Conservation (phyloP, 2,888 invertebrate species). For the Pyralis farinalis region DNA sequence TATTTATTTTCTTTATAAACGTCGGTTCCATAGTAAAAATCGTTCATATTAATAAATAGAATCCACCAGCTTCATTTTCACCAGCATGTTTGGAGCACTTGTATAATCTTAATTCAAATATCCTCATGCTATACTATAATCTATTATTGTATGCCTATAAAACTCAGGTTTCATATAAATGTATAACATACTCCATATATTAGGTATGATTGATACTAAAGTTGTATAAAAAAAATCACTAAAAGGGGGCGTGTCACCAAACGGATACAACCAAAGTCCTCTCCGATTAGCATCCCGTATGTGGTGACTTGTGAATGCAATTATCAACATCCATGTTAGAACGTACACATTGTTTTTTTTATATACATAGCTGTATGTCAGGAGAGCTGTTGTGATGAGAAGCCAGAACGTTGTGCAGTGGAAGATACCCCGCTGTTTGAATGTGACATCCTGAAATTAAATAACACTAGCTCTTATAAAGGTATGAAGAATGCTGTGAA, state of each 20-base stretch:
- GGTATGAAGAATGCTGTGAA: too few species aligned
- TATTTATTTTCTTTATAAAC: too few species aligned
- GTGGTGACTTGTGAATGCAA: conserved; percentile 60
- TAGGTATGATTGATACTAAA: conserved; percentile 41
- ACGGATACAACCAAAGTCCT: conserved; percentile 62
- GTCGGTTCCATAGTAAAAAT: too few species aligned
- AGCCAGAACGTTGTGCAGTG: conserved; percentile 62
- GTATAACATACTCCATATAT: conserved; percentile 38
- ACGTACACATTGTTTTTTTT: conserved; percentile 44
- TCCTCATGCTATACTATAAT: conserved; percentile 22
- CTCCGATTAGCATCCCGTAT: conserved; percentile 56
- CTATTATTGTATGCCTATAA: conserved; percentile 26
- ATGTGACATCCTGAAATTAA: conserved; percentile 51
- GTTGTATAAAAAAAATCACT: conserved; percentile 42
- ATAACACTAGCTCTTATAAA: too few species aligned
- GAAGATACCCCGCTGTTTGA: conserved; percentile 54
- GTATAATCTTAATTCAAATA: too few species aligned
- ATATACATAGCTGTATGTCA: conserved; percentile 40
- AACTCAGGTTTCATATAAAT: conserved; percentile 30
- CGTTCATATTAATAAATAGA: too few species aligned
- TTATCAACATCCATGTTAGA: conserved; percentile 46
- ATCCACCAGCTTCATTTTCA: too few species aligned
- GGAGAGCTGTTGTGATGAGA: conserved; percentile 27
- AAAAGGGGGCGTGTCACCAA: conserved; percentile 49
- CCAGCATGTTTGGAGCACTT: too few species aligned